Evolutionary conservation across 2,888 invertebrate genomes (phyloP), one percentile per base, ranked within the genome.

Genomic region (Lasius fuliginosus): DNA sequence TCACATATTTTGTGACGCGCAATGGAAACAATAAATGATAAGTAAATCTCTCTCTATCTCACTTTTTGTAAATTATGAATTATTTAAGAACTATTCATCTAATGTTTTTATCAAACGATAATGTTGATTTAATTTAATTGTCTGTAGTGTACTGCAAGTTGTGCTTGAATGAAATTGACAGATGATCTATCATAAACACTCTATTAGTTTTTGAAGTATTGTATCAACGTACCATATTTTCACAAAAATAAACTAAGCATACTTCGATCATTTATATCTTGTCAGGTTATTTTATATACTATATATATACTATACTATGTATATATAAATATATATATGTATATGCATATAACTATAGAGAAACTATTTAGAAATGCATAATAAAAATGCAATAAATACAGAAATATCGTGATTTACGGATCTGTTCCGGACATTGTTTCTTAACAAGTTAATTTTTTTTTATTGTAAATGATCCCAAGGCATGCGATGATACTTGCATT

Each of bases 131-230:
- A 15, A 18, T 68, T 68, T 76, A 76, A 53, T 65, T 3, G 46
- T 49, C 1, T 53, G 2, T n/a, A 27, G 8, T 67, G 27, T 53
- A 67, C 1, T 36, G 46, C 18, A 76, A 56, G 12, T 40, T 36
- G 4, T 36, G 4, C 36, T 42, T 56, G 27, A 40, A 56, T 36
- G n/a, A 68, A 76, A 68, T 40, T 77, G 77, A 69, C n/a, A 69
- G 53, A 77, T 69, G 40, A 77, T 69, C n/a, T 36, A 36, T 68
- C 9, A 53, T 49, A 53, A 56, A 77, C 27, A 53, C 40, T 76
- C 53, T 56, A 77, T 77, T 68, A 77, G 56, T 77, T 69, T 30
- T 12, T 77, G n/a, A 69, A 69, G 30, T 56, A 58, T 42, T n/a
- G 8, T 12, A 56, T 4, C 12, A 77, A 56, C 36, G 67, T 56